Evolutionary conservation across 37 sponge, comb jelly and placozoan genomes (phyloP), one percentile per base, ranked within the genome.

Genomic region (Halichondria panicea): DNA sequence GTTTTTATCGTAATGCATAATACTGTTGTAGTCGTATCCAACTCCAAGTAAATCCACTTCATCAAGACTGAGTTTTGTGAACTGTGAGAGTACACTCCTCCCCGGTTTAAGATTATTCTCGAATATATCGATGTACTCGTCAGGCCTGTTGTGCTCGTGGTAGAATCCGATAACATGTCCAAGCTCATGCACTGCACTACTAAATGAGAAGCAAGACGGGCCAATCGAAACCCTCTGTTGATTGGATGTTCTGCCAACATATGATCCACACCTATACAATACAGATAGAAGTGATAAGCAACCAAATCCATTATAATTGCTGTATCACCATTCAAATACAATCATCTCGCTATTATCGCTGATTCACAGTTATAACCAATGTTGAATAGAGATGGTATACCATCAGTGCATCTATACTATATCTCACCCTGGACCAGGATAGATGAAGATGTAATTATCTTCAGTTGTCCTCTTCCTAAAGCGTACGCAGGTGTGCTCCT

Each of bases 1-100:
- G 22, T 53, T 28, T 2, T 39, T 32, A 55, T 60, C 28, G 56
- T 93, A 93, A 52, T 93, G 93, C 93, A 93, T 93, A 56, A 93
- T 82, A 30, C 89, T 87, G 64, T 87, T 92, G 78, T 82, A 87
- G 48, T 92, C 93, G 38, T 92, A 92, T 9, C 79, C 63, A 0
- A 93, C 75, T 25, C 93, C 93, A 28, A 72, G 34, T 4, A 83
- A 85, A 48, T 93, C 33, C 0, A 88, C 70, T 22, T 66, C 24
- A 33, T n/a, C n/a, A n/a, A n/a, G n/a, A n/a, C n/a, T n/a, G n/a
- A n/a, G n/a, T n/a, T n/a, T n/a, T n/a, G n/a, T n/a, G n/a, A n/a
- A n/a, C n/a, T n/a, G n/a, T n/a, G n/a, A n/a, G n/a, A n/a, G n/a
- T n/a, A n/a, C n/a, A n/a, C n/a, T n/a, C n/a, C n/a, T n/a, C 1